phyloP scores from a whole-genome alignment of 2,113 vertebrate species.

The Motacilla tschutschensis region DNA sequence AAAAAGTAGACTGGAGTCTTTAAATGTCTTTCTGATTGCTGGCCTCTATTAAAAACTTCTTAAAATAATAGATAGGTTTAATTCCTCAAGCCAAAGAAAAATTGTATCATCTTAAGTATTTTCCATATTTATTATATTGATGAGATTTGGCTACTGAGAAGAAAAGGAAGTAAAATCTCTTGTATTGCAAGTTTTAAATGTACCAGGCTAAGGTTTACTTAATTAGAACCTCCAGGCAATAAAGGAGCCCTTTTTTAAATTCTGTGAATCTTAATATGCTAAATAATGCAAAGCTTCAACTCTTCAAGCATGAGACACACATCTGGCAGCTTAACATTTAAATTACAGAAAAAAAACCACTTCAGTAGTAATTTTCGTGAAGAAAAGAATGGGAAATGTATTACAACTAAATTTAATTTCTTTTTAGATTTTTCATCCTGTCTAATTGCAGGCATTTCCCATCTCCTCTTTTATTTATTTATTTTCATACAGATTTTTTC shows the following conservation, averaged over 20 bases:
- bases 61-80: slow-evolving; percentile 95
- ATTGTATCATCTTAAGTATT: slow-evolving; percentile 88
- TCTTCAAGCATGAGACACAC: slow-evolving; percentile 99
- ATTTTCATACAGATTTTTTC: slow-evolving; percentile 69
- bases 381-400: slow-evolving; percentile 89
- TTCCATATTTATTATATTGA: slow-evolving; percentile 96
- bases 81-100: slow-evolving; percentile 90
- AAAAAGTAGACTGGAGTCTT: slow-evolving; percentile 78
- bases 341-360: slow-evolving; percentile 88
- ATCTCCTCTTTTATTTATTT: slow-evolving; percentile 66
- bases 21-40: slow-evolving; percentile 87
- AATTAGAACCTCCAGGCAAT: slow-evolving; percentile 99
- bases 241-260: slow-evolving; percentile 99
- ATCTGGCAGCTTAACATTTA: slow-evolving; percentile 99
- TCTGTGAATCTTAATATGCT: slow-evolving; percentile 99
- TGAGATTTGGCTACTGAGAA: slow-evolving; percentile 82
- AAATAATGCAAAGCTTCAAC: slow-evolving; percentile 99
- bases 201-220: slow-evolving; percentile 99
- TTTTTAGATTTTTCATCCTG: slow-evolving; percentile 87
- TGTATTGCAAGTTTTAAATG: slow-evolving; percentile 98
- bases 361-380: slow-evolving; percentile 92
- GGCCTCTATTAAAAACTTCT: slow-evolving; percentile 92
- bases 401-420: slow-evolving; percentile 90
- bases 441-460: slow-evolving; percentile 85
- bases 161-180: slow-evolving; percentile 83